Percentiles rank a stretch among this genome's conserved stretches.
Conservation (phyloP, 2,888 invertebrate genomes). For the Dyspetes luteomarginatus region DNA sequence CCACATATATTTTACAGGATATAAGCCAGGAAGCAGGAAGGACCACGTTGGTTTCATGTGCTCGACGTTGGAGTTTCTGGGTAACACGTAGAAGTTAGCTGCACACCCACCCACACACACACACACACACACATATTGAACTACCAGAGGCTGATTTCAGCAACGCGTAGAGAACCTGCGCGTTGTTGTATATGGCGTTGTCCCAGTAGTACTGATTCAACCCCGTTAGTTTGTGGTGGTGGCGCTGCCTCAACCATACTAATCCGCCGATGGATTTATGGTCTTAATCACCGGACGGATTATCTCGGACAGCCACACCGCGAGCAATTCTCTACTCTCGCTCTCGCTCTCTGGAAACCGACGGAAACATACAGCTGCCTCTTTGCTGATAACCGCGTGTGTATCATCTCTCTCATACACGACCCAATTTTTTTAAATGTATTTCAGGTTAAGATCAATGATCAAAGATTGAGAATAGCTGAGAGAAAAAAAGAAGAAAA, state of each 20-base stretch:
- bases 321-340: constrained; percentile 65
- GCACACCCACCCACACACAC: constrained; percentile 19
- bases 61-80: constrained; percentile 45
- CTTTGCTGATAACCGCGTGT: constrained; percentile 82
- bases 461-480: not conserved
- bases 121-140: constrained; percentile 35
- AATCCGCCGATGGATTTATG: constrained; percentile 86
- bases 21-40: constrained; percentile 50
- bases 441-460: not conserved
- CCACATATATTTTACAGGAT: constrained; percentile 31
- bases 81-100: constrained; percentile 34
- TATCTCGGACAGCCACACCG: constrained; percentile 84
- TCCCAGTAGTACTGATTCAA: constrained; percentile 65
- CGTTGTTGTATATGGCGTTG: constrained; percentile 62
- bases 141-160: constrained; percentile 48
- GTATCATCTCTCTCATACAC: constrained; percentile 53
- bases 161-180: constrained; percentile 58
- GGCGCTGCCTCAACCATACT: constrained; percentile 79
- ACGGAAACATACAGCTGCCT: constrained; percentile 82
- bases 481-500: not conserved
- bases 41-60: constrained; percentile 41
- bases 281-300: constrained; percentile 87
- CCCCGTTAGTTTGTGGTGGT: constrained; percentile 68
- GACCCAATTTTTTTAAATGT: constrained; percentile 1
- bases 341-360: constrained; percentile 70